Conservation (phyloP, 2,888 invertebrate genomes). For the Ennomos erosarius region DNA sequence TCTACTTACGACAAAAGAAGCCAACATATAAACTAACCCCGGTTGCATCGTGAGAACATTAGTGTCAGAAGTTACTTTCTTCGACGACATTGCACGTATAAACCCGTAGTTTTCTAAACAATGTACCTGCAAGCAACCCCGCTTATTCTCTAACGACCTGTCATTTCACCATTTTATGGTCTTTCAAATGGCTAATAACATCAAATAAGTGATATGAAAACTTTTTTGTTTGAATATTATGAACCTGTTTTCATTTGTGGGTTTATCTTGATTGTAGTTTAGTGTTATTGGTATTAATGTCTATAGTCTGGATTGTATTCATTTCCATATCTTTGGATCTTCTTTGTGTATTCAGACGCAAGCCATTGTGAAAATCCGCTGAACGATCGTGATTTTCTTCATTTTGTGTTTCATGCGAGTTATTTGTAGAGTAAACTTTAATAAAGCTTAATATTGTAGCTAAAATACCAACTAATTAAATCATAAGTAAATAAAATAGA, state of each 20-base stretch:
- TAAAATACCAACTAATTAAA: too few relatives aligned
- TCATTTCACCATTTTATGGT: conserved; percentile 58
- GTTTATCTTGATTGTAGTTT: conserved; percentile 14
- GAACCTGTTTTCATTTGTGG: conserved; percentile 10
- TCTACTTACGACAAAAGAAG: too few relatives aligned
- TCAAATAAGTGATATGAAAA: conserved; percentile 28
- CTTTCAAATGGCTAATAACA: conserved; percentile 52
- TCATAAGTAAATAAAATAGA: too few relatives aligned
- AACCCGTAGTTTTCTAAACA: conserved; percentile 65
- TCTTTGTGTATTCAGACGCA: too few relatives aligned
- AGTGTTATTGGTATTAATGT: conserved; percentile 21
- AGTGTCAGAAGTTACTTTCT: conserved; percentile 58
- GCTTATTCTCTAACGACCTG: conserved; percentile 43
- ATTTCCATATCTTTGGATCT: too few relatives aligned
- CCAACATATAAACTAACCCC: conserved; percentile 38
- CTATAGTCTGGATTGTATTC: background rate
- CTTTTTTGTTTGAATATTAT: conserved; percentile 26
- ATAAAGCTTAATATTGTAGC: too few relatives aligned
- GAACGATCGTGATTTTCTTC: too few relatives aligned
- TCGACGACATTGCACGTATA: conserved; percentile 55
- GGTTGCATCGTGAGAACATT: conserved; percentile 58
- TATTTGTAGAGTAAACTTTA: too few relatives aligned
- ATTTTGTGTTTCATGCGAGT: too few relatives aligned
- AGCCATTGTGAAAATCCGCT: too few relatives aligned
- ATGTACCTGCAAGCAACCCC: conserved; percentile 50